Evolutionary conservation across 2,113 vertebrate species (phyloP), one percentile per base, ranked within the genome.

Genomic region (Siniperca knerii): DNA sequence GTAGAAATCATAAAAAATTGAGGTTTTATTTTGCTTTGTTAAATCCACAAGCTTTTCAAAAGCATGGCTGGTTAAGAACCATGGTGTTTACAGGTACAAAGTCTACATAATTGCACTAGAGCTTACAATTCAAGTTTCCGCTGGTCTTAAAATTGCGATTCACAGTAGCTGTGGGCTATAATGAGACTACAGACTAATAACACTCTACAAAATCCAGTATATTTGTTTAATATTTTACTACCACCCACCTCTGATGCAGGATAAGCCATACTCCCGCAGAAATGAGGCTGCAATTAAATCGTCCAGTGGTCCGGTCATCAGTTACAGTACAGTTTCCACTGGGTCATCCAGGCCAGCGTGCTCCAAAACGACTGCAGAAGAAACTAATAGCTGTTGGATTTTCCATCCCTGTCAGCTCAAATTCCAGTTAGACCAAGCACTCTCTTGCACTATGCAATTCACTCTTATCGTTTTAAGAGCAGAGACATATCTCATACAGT

Each of bases 371-470:
- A 35, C 62, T 65, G 44, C 57, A 83, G 64, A 72, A 37, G 13
- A 88, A 23, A 79, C 65, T 37, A 25, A 55, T 40, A 64, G 79
- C 6, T 16, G 15, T 23, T 35, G 29, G 71, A 65, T 67, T 83
- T 83, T 83, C 37, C 48, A 52, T 61, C 74, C 37, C 66, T 66
- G 78, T 84, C 87, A 87, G 57, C 48, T 84, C 40, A 7, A 50
- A 46, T 80, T 81, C 65, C 25, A 73, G 33, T 78, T 13, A 83
- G 11, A 66, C 20, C 62, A 18, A 69, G 29, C 65, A 42, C 33
- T 75, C 75, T 75, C 10, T 29, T 79, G 40, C 40, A 52, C n/a
- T 23, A 33, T 64, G 77, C 23, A 62, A 66, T 73, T 70, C 58
- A 50, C 33, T 74, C 15, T 23, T 20, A 33, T 21, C 25, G 3